Conservation (phyloP, 1,140 invertebrate genomes). For the Cardiocondyla obscurior region DNA sequence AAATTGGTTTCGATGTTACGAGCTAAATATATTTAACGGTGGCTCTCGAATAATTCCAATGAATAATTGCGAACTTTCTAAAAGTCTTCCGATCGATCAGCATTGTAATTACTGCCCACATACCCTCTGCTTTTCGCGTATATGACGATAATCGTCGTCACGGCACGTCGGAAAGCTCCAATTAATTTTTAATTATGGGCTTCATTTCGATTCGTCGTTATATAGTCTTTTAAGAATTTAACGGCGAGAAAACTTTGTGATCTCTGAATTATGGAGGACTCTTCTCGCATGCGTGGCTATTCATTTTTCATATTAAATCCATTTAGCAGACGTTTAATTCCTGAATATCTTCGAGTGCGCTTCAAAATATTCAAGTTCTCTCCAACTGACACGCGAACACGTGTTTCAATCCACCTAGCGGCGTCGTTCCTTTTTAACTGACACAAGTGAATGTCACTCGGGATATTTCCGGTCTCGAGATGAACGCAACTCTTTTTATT, state of each 20-base stretch:
- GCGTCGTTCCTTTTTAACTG: constrained; percentile 7
- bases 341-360: constrained; percentile 17
- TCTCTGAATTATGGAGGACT: constrained; percentile 27
- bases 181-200: constrained; percentile 64
- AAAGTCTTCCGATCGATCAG: constrained; percentile 55
- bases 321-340: constrained; percentile 28
- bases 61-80: constrained; percentile 59
- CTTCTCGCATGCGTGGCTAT: not conserved
- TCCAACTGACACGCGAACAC: not conserved
- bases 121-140: not conserved
- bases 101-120: constrained; percentile 29
- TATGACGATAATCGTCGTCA: constrained; percentile 39
- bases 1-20: constrained; percentile 23
- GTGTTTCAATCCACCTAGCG: constrained; percentile 16
- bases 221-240: constrained; percentile 39
- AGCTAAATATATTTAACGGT: constrained; percentile 10
- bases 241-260: constrained; percentile 20
- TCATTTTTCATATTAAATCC: constrained; percentile 32
- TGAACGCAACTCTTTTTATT: not conserved
- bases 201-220: constrained; percentile 34
- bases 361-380: not conserved
- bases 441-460: constrained; percentile 1
- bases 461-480: constrained; percentile 12
- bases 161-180: constrained; percentile 58
- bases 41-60: constrained; percentile 23